Conservation (phyloP, 2,797 vertebrate genomes). For the Martes flavigula region DNA sequence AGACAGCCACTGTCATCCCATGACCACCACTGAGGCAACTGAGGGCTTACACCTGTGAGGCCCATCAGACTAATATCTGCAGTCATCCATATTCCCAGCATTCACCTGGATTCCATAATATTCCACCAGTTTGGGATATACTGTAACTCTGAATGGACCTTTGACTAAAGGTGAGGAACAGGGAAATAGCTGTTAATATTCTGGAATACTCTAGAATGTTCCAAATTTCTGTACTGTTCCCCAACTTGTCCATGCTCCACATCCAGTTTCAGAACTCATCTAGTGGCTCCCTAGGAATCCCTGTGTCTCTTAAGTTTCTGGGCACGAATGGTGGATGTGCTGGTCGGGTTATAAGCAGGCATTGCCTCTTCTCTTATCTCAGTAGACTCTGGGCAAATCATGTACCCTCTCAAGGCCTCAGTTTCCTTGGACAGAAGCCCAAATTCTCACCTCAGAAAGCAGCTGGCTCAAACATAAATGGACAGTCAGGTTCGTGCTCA, state of each 20-base stretch:
- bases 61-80: accelerated
- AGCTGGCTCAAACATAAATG: neutral
- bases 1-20: neutral
- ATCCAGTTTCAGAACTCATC: neutral
- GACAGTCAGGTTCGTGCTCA: neutral
- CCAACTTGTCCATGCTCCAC: neutral
- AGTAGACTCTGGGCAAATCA: neutral
- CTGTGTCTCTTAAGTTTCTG: neutral
- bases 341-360: neutral
- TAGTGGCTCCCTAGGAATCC: neutral
- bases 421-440: neutral
- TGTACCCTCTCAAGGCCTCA: neutral
- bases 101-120: neutral
- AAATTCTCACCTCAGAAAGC: neutral
- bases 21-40: neutral
- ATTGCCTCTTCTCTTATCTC: neutral
- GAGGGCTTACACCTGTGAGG: neutral
- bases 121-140: neutral
- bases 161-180: neutral
- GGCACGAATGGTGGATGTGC: neutral
- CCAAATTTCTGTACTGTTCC: neutral
- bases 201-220: neutral
- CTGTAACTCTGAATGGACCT: neutral
- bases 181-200: neutral
- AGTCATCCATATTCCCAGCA: neutral